These are phyloP conservation scores for Cyclophora punctaria DNA, from an alignment of 2,888 invertebrate species.

Conservation along the genomic window DNA sequence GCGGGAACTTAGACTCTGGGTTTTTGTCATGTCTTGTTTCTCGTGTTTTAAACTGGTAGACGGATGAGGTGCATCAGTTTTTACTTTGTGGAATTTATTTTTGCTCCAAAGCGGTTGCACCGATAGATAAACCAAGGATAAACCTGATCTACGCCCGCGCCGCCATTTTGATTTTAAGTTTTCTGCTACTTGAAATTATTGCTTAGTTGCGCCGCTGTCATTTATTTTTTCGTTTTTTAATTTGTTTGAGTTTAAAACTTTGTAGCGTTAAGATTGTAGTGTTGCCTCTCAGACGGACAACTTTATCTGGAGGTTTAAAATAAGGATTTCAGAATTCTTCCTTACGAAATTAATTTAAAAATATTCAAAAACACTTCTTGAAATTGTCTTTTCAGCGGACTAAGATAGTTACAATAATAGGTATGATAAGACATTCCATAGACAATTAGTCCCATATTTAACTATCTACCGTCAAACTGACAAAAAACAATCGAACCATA, in stretches of 20 bases:
- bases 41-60: conserved; percentile 19
- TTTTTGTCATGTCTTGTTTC: conserved; percentile 29
- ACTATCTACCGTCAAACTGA: no score
- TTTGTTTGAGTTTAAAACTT: conserved; percentile 6
- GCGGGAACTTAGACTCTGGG: conserved; percentile 24
- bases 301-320: no score
- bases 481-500: no score
- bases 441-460: no score
- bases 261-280: not conserved
- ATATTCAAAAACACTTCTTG: no score
- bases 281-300: no score
- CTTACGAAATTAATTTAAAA: no score
- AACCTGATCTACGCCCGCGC: conserved; percentile 46
- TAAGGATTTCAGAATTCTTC: no score
- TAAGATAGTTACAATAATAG: no score
- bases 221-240: conserved; percentile 14
- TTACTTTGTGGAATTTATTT: conserved; percentile 49
- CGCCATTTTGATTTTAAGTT: conserved; percentile 63
- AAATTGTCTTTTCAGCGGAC: no score
- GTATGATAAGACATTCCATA: no score
- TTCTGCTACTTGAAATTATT: conserved; percentile 60
- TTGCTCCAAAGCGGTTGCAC: conserved; percentile 26
- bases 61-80: conserved; percentile 49
- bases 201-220: conserved; percentile 27
- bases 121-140: conserved; percentile 29